These are phyloP conservation scores for Zosterops lateralis DNA, from an alignment of 2,113 vertebrate genomes.

Conservation along the genomic window DNA sequence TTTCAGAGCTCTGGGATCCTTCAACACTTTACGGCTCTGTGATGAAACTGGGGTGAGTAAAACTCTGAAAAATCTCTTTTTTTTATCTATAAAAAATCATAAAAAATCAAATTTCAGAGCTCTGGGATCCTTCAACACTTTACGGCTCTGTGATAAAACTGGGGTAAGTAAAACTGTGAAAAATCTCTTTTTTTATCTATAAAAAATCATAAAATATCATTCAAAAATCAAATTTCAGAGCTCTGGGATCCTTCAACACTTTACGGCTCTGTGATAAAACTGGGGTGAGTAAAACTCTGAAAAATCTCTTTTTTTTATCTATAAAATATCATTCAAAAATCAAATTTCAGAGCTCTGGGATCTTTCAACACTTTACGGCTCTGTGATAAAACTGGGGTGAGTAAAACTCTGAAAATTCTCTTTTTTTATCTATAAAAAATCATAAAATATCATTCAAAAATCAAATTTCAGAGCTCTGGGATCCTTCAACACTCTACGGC, in stretches of 20 bases:
- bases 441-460: no score
- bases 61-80: neutral
- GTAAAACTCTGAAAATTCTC: constrained; percentile 12
- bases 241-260: constrained; percentile 84
- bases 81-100: no score
- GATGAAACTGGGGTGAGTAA: constrained; percentile 94
- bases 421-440: no score
- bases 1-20: constrained; percentile 90
- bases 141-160: constrained; percentile 93
- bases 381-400: constrained; percentile 96
- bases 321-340: no score
- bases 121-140: constrained; percentile 85
- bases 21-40: constrained; percentile 91
- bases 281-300: constrained; percentile 81
- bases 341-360: no score
- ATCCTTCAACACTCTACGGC: constrained; percentile 91
- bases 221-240: constrained; percentile 23
- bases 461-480: constrained; percentile 26
- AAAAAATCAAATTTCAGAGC: constrained; percentile 9
- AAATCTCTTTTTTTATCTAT: neutral
- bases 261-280: constrained; percentile 94
- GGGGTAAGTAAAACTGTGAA: constrained; percentile 80
- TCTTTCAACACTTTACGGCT: constrained; percentile 93
- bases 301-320: neutral
- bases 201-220: no score